Conservation (phyloP, 2,797 vertebrate genomes). For the Mormyrus hasselquistii region DNA sequence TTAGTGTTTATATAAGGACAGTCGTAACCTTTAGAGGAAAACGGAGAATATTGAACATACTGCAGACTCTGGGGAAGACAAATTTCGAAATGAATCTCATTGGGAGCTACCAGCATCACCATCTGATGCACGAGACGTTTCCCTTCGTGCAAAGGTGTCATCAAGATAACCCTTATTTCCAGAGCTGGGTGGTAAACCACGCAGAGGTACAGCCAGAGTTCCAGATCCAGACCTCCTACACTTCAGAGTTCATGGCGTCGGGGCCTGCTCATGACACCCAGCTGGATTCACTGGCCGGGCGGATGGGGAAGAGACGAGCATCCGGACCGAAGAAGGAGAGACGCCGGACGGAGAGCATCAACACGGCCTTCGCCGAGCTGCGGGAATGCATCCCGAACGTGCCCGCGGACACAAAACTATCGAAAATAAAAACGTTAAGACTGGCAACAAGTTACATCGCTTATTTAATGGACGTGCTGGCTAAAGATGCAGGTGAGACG, state of each 20-base stretch:
- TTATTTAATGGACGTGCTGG: constrained; percentile 86
- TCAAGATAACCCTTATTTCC: constrained; percentile 82
- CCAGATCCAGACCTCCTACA: constrained; percentile 58
- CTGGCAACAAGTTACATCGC: constrained; percentile 84
- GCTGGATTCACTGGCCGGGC: constrained; percentile 66
- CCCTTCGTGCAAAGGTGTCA: constrained; percentile 81
- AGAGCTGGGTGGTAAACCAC: constrained; percentile 83
- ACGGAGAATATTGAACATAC: background rate
- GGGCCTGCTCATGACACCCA: constrained; percentile 57
- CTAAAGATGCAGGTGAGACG: constrained; percentile 79
- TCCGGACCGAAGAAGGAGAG: constrained; percentile 83
- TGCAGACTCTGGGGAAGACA: background rate
- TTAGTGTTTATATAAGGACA: background rate
- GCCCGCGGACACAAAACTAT: constrained; percentile 81
- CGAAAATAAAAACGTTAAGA: constrained; percentile 81
- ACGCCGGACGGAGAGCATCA: constrained; percentile 83
- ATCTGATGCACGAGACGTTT: constrained; percentile 84
- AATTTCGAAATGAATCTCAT: constrained; percentile 78
- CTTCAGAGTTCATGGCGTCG: constrained; percentile 52
- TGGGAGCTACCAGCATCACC: constrained; percentile 81
- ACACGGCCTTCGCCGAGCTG: constrained; percentile 82
- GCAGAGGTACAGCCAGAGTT: constrained; percentile 71
- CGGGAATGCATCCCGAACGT: constrained; percentile 84
- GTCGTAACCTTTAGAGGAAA: background rate
- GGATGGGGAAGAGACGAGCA: constrained; percentile 66